Base-by-base conservation (phyloP, 2,888 invertebrate genomes). In the Cephonodes hylas region DNA sequence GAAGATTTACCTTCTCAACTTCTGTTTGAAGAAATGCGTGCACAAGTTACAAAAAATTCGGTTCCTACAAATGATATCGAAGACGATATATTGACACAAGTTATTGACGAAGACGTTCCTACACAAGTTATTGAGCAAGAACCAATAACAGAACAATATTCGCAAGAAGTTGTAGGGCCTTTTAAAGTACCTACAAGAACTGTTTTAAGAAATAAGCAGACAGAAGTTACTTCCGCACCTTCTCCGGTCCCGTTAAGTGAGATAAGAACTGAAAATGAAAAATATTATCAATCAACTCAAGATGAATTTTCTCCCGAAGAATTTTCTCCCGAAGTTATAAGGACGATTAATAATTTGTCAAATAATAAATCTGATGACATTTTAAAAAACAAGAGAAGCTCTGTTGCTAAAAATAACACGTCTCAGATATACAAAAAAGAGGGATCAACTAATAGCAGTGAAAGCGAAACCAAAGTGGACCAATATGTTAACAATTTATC, bases 211-310 rank as follows among this genome's bases (percentile, higher is more conserved):
- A 48, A 69, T 0, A 87, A 80, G 74, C 82, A 72, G 66, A 87
- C 82, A 71, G 77, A 81, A n/a, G 65, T 69, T 18, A 61, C 68
- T 13, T 73, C 71, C 74, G 58, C 62, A 34, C 60, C 58, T 2
- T 6, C n/a, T 10, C 58, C 22, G 8, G 4, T 42, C n/a, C 27
- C 27, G 20, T 13, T 71, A 75, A 67, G 66, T 65, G 56, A 75
- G 69, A 66, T 42, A 27, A 58, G 10, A n/a, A 57, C 53, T 60
- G 59, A 42, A 64, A 63, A 58, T 53, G 69, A 68, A 25, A 83
- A 83, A 64, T 90, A 85, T 73, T 91, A 92, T 69, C 72, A 75
- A 42, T 76, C 79, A 6, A 92, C 91, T 6, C 91, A 92, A 78
- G 89, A 91, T 22, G 71, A 91, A 91, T 66, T 74, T 91, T 82